Evolutionary conservation across 64 coral and sea anemone species (phyloP).

Genomic region (Trachythela sp.): DNA sequence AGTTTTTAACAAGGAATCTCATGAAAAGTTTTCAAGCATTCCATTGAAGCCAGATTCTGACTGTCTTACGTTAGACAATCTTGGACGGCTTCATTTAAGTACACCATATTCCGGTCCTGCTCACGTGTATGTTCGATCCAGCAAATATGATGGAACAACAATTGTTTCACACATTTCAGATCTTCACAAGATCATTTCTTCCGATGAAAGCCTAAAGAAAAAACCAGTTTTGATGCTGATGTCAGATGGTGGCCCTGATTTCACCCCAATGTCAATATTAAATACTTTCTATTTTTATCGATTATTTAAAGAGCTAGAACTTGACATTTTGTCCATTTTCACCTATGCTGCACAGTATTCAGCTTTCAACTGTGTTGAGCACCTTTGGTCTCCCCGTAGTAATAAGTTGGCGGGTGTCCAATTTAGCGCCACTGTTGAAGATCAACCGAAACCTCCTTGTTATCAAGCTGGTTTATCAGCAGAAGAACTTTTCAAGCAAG

Average conservation of each 20-base stretch:
- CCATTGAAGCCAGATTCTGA: too few relatives aligned
- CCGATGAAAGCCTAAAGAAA: background rate
- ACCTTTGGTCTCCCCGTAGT: conserved; percentile 21
- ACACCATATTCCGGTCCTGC: conserved; percentile 1
- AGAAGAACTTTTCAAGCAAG: background rate
- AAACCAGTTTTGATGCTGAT: background rate
- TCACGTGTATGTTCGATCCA: background rate
- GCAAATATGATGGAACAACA: conserved; percentile 14
- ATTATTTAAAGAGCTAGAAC: conserved; percentile 1
- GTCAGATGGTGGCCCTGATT: conserved; percentile 6
- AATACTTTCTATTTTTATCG: conserved; percentile 26
- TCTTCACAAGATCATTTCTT: background rate
- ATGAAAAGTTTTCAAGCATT: too few relatives aligned
- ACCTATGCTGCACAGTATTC: conserved; percentile 15
- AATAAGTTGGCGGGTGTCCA: conserved; percentile 16
- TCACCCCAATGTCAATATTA: background rate
- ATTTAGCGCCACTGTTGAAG: background rate
- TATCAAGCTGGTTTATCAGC: background rate
- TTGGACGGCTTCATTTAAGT: background rate
- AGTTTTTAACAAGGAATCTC: too few relatives aligned
- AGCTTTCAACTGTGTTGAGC: conserved; percentile 24
- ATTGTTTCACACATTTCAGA: background rate
- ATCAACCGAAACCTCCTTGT: background rate
- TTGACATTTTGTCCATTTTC: conserved; percentile 20
- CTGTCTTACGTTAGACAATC: background rate